Conservation (phyloP, 2,113 vertebrate species). For the Pipa parva region DNA sequence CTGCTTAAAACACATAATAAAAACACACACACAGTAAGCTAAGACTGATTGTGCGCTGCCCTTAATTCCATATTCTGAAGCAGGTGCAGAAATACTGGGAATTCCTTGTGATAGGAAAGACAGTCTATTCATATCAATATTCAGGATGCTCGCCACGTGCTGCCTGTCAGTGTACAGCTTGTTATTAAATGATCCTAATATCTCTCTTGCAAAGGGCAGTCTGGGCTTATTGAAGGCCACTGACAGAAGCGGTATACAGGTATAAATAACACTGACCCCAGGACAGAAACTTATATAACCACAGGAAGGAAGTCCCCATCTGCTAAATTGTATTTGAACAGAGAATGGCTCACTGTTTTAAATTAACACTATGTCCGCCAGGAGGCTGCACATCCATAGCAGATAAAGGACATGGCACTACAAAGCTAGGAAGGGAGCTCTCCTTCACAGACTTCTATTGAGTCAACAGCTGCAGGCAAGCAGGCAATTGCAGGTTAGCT, state of each 20-base stretch:
- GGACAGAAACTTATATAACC: background rate
- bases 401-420: background rate
- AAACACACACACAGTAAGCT: conserved; percentile 54
- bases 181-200: conserved; percentile 38
- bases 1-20: conserved; percentile 52
- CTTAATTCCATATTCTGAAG: conserved; percentile 52
- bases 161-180: conserved; percentile 21
- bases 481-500: no score
- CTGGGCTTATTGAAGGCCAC: conserved; percentile 16
- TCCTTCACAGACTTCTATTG: no score
- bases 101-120: conserved; percentile 31
- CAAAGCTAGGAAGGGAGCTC: background rate
- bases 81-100: conserved; percentile 37
- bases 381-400: no score
- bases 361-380: background rate
- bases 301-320: background rate
- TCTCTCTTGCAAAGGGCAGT: conserved; percentile 23
- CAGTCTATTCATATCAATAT: conserved; percentile 39
- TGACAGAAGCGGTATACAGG: conserved; percentile 13
- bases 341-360: background rate
- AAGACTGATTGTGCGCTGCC: conserved; percentile 49
- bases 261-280: conserved; percentile 7
- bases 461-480: no score
- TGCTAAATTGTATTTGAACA: background rate
- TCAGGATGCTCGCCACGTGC: conserved; percentile 31